These are phyloP conservation scores for Lordiphosa stackelbergi DNA, from an alignment of 1,140 invertebrate species.

Conservation along the genomic window DNA sequence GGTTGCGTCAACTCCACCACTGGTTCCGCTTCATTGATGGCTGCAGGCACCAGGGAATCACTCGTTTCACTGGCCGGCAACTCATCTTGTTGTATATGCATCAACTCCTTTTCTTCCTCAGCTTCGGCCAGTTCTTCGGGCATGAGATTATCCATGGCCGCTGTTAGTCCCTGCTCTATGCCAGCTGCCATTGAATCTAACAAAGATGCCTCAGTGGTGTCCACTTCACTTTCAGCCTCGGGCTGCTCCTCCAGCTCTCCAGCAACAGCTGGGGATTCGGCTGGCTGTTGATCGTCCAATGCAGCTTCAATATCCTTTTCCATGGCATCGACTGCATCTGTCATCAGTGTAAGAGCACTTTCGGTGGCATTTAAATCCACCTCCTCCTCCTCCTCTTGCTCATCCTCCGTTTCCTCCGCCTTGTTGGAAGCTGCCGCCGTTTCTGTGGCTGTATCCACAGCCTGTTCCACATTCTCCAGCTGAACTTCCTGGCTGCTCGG, in stretches of 20 bases:
- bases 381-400: constrained; percentile 1
- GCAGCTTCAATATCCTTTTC: constrained; percentile 22
- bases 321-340: constrained; percentile 18
- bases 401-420: constrained; percentile 1
- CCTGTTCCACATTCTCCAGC: constrained; percentile 29
- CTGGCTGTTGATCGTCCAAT: constrained; percentile 22
- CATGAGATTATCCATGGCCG: constrained; percentile 43
- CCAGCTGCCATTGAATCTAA: constrained; percentile 36
- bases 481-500: constrained; percentile 14
- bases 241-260: not conserved
- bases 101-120: constrained; percentile 6
- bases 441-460: constrained; percentile 40
- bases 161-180: constrained; percentile 54
- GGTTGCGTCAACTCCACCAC: not conserved
- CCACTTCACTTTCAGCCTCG: constrained; percentile 36
- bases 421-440: constrained; percentile 1
- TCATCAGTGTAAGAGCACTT: constrained; percentile 2
- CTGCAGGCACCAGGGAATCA: too few species aligned
- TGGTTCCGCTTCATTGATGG: constrained; percentile 6
- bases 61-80: too few species aligned
- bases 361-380: constrained; percentile 6
- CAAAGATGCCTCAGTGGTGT: constrained; percentile 50
- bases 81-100: too few species aligned
- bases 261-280: constrained; percentile 3
- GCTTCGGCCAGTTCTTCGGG: constrained; percentile 35